Evolutionary conservation across 2,113 vertebrate species (phyloP).

Genomic region (Turnix velox): DNA sequence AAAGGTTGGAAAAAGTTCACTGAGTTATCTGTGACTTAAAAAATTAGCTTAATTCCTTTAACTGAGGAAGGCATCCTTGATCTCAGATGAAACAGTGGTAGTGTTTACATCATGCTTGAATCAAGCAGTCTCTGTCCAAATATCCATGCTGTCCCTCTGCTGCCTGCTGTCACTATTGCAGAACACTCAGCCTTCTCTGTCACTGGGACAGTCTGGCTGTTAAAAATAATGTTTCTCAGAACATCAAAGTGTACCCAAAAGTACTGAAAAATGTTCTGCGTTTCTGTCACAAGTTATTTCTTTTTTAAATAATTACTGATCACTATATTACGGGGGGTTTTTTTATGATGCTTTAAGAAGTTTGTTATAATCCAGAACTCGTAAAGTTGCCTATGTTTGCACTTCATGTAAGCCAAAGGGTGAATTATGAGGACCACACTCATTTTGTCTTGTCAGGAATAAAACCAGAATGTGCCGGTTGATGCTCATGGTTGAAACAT

Average conservation of each 20-base stretch:
- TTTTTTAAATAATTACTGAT: background rate
- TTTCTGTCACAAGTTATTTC: background rate
- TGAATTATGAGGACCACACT: background rate
- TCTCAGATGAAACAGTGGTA: background rate
- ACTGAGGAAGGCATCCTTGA: background rate
- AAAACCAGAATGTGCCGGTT: background rate
- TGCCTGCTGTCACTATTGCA: background rate
- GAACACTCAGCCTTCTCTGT: background rate
- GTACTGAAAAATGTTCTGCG: background rate
- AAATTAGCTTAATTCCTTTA: background rate
- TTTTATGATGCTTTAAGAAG: background rate
- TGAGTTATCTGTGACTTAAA: background rate
- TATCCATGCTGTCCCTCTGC: background rate
- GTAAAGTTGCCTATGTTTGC: background rate
- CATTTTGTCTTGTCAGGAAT: background rate
- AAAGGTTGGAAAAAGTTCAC: background rate
- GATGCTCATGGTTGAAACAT: background rate
- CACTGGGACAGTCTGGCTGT: background rate
- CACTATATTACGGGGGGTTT: background rate
- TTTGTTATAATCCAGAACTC: background rate
- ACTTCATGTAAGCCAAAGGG: background rate
- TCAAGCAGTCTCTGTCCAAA: background rate
- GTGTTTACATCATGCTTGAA: background rate
- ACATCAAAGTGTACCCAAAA: background rate
- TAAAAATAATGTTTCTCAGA: background rate